Conservation (phyloP, 2,797 vertebrate genomes). For the Eidolon dupreanum region DNA sequence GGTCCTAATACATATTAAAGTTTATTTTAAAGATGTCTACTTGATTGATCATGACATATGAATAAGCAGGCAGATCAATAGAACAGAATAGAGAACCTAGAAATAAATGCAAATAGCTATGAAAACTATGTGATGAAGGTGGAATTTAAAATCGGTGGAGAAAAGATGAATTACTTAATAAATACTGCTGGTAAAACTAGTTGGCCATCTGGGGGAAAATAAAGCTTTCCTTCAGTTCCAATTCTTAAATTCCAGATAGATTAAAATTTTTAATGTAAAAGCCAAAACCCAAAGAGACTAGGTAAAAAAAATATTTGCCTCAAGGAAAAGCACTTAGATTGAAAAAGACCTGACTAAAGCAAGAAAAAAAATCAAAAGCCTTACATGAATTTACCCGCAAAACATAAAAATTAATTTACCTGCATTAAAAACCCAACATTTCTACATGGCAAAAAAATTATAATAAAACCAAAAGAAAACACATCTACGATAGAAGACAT, state of each 20-base stretch:
- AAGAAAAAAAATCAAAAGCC: background rate
- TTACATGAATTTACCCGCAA: background rate
- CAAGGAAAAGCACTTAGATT: background rate
- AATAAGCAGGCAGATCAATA: background rate
- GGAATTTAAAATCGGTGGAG: background rate
- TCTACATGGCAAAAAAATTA: background rate
- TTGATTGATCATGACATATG: background rate
- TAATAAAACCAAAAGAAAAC: background rate
- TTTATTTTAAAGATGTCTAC: background rate
- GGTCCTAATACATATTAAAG: background rate
- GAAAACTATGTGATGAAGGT: background rate
- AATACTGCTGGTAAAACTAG: background rate
- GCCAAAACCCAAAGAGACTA: background rate
- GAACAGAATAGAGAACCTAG: background rate
- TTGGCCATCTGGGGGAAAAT: background rate
- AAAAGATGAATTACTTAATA: background rate
- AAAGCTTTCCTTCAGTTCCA: background rate
- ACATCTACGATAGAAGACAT: background rate
- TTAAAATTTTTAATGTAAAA: background rate
- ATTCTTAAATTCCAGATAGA: background rate
- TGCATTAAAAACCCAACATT: background rate
- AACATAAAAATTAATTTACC: background rate
- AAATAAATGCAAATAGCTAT: background rate
- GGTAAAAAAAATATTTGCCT: too few relatives aligned
- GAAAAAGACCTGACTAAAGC: background rate